A percentile compares a stretch with the other conserved stretches of the same genome.
Evolutionary conservation across 92 coral and sea anemone species (phyloP).

Genomic region (Zoanthus sociatus): DNA sequence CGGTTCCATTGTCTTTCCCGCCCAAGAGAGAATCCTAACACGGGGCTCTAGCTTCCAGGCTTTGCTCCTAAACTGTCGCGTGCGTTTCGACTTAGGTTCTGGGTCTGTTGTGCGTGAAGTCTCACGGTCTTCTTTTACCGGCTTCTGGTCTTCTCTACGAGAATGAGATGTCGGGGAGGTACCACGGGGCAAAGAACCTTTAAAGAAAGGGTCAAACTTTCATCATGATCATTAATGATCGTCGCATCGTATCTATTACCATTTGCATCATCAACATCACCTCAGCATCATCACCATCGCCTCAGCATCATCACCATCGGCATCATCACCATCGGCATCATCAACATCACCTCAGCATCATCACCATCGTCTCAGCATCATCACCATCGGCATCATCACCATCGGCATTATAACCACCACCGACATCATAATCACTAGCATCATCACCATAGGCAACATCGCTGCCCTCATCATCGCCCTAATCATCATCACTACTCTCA

Average conservation of each 20-base stretch:
- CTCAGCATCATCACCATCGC: not conserved
- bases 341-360: not conserved
- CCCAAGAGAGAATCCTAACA: slow-evolving; percentile 98
- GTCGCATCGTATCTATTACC: not conserved
- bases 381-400: not conserved
- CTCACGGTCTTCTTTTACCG: slow-evolving; percentile 82
- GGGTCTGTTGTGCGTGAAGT: slow-evolving; percentile 74
- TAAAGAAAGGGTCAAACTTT: not conserved
- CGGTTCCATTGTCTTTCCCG: slow-evolving; percentile 96
- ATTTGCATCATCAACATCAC: not conserved
- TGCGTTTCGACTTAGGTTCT: slow-evolving; percentile 86
- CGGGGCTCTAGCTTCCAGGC: slow-evolving; percentile 98
- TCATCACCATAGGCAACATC: too few relatives aligned
- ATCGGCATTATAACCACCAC: not conserved
- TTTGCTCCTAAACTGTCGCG: slow-evolving; percentile 98
- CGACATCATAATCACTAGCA: not conserved
- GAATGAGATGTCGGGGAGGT: slow-evolving; percentile 69
- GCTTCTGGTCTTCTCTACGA: slow-evolving; percentile 56
- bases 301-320: not conserved
- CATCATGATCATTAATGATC: not conserved
- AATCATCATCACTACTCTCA: too few relatives aligned
- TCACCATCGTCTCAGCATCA: not conserved
- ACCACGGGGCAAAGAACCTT: slow-evolving; percentile 91
- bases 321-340: not conserved
- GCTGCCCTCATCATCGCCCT: too few relatives aligned